These are phyloP conservation scores for Sclerodermus sp. DNA, from an alignment of 2,888 invertebrate species.

Conservation along the genomic window DNA sequence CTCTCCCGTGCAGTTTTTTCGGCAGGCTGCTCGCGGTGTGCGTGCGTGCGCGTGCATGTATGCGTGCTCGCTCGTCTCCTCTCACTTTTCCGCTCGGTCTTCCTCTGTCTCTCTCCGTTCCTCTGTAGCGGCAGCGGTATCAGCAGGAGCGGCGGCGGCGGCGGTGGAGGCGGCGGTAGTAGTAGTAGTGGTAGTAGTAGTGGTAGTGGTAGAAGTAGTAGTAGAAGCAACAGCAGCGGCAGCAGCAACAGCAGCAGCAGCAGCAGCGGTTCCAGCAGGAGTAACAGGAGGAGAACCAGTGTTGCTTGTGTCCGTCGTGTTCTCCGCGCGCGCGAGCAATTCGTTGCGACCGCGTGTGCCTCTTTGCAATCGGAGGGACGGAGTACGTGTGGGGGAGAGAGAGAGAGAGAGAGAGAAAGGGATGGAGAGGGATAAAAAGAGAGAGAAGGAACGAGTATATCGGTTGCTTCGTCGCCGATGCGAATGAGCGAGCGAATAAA, in stretches of 20 bases:
- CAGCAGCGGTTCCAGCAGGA: neutral
- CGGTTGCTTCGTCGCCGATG: no score
- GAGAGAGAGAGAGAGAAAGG: no score
- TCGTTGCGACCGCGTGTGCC: no score
- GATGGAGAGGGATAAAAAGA: no score
- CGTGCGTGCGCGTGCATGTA: conserved; percentile 38
- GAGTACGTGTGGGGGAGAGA: conserved; percentile 13
- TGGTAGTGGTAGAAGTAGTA: neutral
- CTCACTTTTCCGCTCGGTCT: conserved; percentile 6
- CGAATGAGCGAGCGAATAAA: no score
- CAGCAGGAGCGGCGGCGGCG: neutral
- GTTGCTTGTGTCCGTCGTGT: conserved; percentile 1
- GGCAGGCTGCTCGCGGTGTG: conserved; percentile 30
- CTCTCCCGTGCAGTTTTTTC: conserved; percentile 58
- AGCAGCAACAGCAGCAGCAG: no score
- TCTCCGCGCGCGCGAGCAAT: no score
- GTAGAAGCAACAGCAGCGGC: no score
- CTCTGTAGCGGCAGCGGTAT: neutral
- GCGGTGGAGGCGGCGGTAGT: neutral
- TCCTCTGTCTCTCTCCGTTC: conserved; percentile 14
- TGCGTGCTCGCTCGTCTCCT: conserved; percentile 25
- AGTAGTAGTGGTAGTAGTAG: neutral
- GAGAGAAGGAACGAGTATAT: no score
- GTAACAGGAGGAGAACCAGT: neutral
- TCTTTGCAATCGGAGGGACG: no score